Evolutionary conservation across 2,888 invertebrate species (phyloP), one percentile per base, ranked within the genome.

Genomic region (Sminthurides aquaticus): DNA sequence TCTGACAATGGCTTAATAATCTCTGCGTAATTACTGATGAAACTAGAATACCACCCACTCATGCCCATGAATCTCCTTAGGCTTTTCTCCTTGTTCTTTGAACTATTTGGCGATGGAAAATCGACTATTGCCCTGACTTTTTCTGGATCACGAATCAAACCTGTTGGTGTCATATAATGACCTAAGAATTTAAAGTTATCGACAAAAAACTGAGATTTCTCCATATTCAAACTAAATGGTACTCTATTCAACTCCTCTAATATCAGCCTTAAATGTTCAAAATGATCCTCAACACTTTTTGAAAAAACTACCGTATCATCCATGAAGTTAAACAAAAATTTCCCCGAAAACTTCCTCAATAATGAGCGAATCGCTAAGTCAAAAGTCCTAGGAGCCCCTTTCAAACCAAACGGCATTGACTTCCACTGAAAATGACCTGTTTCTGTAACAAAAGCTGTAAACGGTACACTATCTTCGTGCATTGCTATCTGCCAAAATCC

Each of bases 51-150:
- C 58, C 69, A 69, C 1, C 28, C 57, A 29, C 58, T 52, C 48
- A 66, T 57, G 3, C 70, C 70, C 49, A 63, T 29, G 61, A 72
- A 71, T 60, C 61, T 60, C 27, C 49, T 11, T 54, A 72, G 48
- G n/a, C 65, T 66, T 54, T 65, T 66, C 43, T 34, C 43, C 43
- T 34, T 34, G 43, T 34, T 34, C 15, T 5, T 34, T 18, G 52
- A 54, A 56, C 27, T 64, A 26, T 24, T 58, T 28, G 70, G 71
- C 43, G 20, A 15, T 22, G 65, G 65, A 59, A 66, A 69, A 24
- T 69, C 49, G 15, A 22, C 34, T 22, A 71, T 68, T 0, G 69
- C 67, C 24, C 59, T 15, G 3, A 69, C 57, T 62, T 67, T 67
- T 11, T 66, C 64, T 20, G 59, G 57, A 27, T 64, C 61, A 48